Conservation (phyloP, 2,797 vertebrate species). For the Coregonus ussuriensis region DNA sequence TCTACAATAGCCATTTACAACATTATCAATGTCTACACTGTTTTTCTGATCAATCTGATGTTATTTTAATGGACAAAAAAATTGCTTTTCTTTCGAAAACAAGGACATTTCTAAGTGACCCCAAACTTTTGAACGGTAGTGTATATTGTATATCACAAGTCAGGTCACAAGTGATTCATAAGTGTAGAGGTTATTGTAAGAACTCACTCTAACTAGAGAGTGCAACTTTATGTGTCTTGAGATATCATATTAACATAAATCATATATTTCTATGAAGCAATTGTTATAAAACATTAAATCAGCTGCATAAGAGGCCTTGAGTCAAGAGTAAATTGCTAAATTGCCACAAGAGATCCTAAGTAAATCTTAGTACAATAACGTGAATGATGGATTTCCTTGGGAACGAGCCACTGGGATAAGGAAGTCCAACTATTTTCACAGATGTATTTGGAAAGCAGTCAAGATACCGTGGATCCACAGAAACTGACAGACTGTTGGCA, state of each 20-base stretch:
- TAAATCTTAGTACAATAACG: neutral
- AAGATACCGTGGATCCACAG: neutral
- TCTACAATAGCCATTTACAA: no score
- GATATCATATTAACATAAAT: neutral
- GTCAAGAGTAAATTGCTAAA: neutral
- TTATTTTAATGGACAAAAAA: no score
- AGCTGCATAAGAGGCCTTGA: neutral
- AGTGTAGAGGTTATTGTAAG: no score
- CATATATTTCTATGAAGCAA: neutral
- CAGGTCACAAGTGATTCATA: no score
- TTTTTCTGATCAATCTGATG: no score
- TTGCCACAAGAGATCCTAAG: neutral
- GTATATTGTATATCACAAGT: no score
- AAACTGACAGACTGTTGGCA: no score
- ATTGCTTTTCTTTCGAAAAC: no score
- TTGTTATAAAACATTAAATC: neutral
- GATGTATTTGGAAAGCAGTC: neutral
- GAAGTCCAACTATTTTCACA: no score
- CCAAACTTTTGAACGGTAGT: no score
- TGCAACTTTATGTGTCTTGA: neutral
- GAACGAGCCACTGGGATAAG: neutral
- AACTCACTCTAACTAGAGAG: neutral
- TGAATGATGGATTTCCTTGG: neutral
- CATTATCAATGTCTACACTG: no score
- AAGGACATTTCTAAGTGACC: no score